These are phyloP conservation scores for Heloderma charlesbogerti DNA, from an alignment of 2,113 vertebrate genomes.

Conservation along the genomic window DNA sequence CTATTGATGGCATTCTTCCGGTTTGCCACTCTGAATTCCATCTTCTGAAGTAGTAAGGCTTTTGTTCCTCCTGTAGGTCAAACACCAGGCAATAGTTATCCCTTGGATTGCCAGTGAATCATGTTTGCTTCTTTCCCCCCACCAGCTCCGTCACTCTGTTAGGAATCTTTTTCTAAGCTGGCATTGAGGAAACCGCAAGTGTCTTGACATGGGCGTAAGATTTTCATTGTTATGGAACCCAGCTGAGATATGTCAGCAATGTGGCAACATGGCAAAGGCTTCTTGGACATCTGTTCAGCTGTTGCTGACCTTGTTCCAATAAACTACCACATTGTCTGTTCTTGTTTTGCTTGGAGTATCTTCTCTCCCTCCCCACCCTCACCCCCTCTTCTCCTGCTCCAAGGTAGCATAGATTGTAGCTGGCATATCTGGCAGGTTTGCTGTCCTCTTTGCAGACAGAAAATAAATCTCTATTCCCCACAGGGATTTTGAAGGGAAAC, in stretches of 20 bases:
- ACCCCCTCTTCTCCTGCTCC: not conserved
- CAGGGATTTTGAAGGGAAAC: not conserved
- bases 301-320: not conserved
- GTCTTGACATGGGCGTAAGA: not conserved
- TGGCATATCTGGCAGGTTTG: not conserved
- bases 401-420: not conserved
- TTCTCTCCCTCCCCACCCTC: not conserved
- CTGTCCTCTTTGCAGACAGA: not conserved
- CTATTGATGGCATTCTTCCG: not conserved
- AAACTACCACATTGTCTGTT: not conserved
- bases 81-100: not conserved
- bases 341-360: not conserved
- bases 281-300: not conserved
- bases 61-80: constrained; percentile 7
- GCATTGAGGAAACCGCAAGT: not conserved
- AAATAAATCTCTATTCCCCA: not conserved
- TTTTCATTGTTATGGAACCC: constrained; percentile 22
- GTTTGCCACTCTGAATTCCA: not conserved
- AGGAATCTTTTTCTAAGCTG: not conserved
- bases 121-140: not conserved
- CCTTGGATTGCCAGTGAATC: not conserved
- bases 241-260: not conserved
- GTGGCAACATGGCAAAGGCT: not conserved
- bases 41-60: not conserved
- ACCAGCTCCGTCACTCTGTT: not conserved